phyloP scores from a whole-genome alignment of 2,797 vertebrate species.

The Rhabdophis nuchalis region DNA sequence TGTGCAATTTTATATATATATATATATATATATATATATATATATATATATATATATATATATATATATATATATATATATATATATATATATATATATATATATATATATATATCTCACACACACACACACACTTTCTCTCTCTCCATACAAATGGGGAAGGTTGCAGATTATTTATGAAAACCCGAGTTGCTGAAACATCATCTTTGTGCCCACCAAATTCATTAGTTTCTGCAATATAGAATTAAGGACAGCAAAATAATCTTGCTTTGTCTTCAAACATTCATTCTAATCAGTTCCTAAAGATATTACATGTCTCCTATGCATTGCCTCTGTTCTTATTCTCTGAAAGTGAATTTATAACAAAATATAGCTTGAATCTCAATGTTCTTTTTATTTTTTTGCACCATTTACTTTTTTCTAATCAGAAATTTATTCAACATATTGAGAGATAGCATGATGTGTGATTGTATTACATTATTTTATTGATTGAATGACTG shows the following conservation, averaged over 20 bases:
- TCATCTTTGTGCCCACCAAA: background rate
- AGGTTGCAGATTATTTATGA: background rate
- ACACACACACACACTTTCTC: background rate
- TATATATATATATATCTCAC: too few species aligned
- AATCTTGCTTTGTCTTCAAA: background rate
- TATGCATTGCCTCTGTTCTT: background rate
- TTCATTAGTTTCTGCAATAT: background rate
- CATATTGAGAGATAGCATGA: background rate
- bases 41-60: too few species aligned
- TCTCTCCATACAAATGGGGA: background rate
- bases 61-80: too few species aligned
- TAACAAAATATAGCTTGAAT: background rate
- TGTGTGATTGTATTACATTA: background rate
- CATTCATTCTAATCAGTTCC: background rate
- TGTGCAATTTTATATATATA: too few species aligned
- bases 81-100: too few species aligned
- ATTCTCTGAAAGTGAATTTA: background rate
- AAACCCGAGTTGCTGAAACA: background rate
- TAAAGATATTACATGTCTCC: background rate
- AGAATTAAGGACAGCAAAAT: background rate
- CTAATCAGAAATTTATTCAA: background rate
- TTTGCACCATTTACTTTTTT: background rate
- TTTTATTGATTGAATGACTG: background rate
- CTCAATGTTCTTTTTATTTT: background rate
- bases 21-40: too few species aligned